Conservation (phyloP, 2,797 vertebrate species). For the Siniperca undulata region DNA sequence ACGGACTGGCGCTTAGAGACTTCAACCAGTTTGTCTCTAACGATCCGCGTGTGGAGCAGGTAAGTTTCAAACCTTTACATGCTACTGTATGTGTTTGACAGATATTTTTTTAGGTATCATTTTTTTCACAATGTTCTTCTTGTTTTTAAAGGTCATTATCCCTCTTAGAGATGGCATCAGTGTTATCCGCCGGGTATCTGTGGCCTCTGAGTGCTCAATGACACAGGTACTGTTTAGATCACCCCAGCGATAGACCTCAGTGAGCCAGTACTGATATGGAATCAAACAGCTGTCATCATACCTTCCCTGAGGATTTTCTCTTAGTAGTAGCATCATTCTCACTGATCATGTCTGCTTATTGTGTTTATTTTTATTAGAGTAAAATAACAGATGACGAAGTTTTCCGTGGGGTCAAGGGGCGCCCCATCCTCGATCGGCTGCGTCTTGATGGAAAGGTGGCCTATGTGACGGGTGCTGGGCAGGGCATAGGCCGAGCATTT, state of each 20-base stretch:
- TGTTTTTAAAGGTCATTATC: conserved; percentile 82
- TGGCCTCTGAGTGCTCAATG: conserved; percentile 38
- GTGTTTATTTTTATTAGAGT: conserved; percentile 53
- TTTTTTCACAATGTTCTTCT: background rate
- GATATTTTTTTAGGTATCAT: background rate
- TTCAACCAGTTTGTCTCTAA: conserved; percentile 85
- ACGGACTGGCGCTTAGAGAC: conserved; percentile 84
- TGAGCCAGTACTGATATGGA: background rate
- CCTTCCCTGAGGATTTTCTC: background rate
- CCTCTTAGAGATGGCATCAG: conserved; percentile 87
- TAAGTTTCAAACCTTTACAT: conserved; percentile 38
- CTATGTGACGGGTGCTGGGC: conserved; percentile 86
- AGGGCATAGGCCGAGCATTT: conserved; percentile 88
- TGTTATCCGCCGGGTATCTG: conserved; percentile 77
- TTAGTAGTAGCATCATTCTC: background rate
- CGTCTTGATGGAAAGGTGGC: conserved; percentile 86
- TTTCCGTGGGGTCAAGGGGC: conserved; percentile 78
- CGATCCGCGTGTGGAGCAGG: conserved; percentile 86
- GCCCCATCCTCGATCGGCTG: conserved; percentile 83
- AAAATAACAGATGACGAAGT: conserved; percentile 80
- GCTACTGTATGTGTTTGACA: background rate
- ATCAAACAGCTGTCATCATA: background rate
- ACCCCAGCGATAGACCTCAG: background rate
- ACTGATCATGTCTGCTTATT: background rate
- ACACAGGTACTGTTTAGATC: conserved; percentile 67